Percentiles rank a stretch among this genome's conserved stretches.
phyloP scores from a whole-genome alignment of 1,140 invertebrate genomes.

The Drosophila sp. region DNA sequence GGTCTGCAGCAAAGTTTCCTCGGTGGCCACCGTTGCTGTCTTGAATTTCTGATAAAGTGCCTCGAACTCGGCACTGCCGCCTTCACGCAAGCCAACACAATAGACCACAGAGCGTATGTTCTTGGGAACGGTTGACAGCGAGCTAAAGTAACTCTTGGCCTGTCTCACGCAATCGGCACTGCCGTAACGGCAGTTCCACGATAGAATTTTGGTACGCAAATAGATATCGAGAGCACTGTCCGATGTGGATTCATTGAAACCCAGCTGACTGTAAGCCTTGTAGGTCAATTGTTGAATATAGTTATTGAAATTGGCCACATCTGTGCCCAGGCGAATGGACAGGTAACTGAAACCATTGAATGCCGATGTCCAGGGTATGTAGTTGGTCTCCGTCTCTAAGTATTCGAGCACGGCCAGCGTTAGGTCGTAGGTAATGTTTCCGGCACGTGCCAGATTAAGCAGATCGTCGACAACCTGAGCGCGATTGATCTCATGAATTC shows the following conservation, averaged over 20 bases:
- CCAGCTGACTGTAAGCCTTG: conserved; percentile 64
- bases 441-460: conserved; percentile 85
- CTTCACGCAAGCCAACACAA: conserved; percentile 84
- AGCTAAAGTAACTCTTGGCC: conserved; percentile 67
- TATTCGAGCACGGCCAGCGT: conserved; percentile 86
- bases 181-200: conserved; percentile 84
- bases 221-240: conserved; percentile 77
- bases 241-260: conserved; percentile 51
- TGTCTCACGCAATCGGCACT: conserved; percentile 83
- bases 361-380: conserved; percentile 87
- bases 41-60: conserved; percentile 84
- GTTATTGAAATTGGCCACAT: conserved; percentile 52
- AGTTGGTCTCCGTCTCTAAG: conserved; percentile 86
- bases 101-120: conserved; percentile 86
- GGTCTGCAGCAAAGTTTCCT: conserved; percentile 85
- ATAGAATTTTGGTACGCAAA: conserved; percentile 81
- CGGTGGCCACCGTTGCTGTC: conserved; percentile 83
- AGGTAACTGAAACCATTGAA: conserved; percentile 84
- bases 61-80: conserved; percentile 83
- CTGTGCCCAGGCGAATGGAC: conserved; percentile 65
- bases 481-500: conserved; percentile 88
- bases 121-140: conserved; percentile 76
- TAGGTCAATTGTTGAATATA: conserved; percentile 63
- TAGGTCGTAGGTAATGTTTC: conserved; percentile 81
- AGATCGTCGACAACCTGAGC: conserved; percentile 92